Evolutionary conservation across 2,113 vertebrate genomes (phyloP).

Genomic region (Artemisiospiza belli): DNA sequence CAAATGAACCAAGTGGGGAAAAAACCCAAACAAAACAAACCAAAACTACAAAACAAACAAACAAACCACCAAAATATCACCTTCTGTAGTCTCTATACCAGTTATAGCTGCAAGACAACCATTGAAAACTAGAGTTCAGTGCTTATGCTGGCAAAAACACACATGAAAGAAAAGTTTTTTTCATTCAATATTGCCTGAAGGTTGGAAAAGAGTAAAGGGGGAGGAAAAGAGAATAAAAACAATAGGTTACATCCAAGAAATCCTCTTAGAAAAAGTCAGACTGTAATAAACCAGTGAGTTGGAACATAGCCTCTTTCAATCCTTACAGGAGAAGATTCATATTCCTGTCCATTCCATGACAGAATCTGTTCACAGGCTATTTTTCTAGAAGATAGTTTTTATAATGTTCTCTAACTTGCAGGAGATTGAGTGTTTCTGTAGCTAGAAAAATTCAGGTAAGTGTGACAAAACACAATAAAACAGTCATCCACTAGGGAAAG

Average conservation of each 20-base stretch:
- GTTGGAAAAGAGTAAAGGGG: not conserved
- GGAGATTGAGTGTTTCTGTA: not conserved
- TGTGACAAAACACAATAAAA: not conserved
- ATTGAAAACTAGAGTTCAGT: not conserved
- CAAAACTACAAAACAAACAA: not conserved
- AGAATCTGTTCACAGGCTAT: not conserved
- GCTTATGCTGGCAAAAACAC: not conserved
- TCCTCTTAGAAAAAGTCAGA: not conserved
- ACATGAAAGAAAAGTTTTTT: not conserved
- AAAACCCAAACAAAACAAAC: not conserved
- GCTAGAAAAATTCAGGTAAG: not conserved
- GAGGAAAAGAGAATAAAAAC: not conserved
- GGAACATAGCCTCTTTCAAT: not conserved
- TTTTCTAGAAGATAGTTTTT: not conserved
- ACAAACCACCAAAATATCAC: not conserved
- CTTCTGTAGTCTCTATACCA: not conserved
- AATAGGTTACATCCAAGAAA: not conserved
- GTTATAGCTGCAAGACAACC: not conserved
- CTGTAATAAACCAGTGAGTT: not conserved
- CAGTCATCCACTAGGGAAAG: not conserved
- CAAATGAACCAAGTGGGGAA: rapidly evolving
- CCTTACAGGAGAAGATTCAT: not conserved
- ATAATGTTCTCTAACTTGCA: not conserved
- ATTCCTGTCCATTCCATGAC: not conserved
- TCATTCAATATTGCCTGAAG: not conserved